Evolutionary conservation across 2,797 vertebrate species (phyloP).

Genomic region (Gobio occitaniae): DNA sequence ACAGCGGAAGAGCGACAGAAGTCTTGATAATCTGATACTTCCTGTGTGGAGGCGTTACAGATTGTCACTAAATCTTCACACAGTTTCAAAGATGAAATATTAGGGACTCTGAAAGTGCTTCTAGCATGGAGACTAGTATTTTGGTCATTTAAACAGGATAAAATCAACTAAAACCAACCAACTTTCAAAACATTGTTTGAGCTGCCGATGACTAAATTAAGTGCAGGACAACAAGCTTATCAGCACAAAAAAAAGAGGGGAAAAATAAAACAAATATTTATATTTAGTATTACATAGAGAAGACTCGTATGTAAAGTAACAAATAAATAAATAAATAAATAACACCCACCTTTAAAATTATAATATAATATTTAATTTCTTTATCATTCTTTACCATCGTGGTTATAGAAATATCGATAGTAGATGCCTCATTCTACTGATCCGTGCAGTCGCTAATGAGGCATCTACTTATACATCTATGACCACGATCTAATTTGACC

Average conservation of each 20-base stretch:
- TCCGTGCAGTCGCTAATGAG: no score
- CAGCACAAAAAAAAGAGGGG: background rate
- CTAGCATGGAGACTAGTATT: background rate
- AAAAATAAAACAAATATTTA: background rate
- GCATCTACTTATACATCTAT: no score
- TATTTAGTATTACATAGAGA: no score
- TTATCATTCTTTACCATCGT: no score
- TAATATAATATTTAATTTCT: no score
- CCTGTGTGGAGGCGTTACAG: constrained; percentile 31
- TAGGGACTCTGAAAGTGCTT: background rate
- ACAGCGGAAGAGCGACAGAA: background rate
- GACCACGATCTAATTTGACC: no score
- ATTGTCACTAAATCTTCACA: constrained; percentile 32
- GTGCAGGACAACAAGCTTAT: background rate
- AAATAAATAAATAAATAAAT: no score
- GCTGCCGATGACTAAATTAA: background rate
- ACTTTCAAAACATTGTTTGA: background rate
- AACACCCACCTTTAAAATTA: no score
- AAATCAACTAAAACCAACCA: background rate
- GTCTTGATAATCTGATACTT: constrained; percentile 43
- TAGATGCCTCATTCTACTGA: no score
- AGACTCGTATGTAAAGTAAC: no score
- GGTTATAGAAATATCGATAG: no score
- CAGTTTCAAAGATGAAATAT: background rate
- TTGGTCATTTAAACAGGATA: background rate